Percentiles rank a stretch among this genome's conserved stretches.
phyloP scores from a whole-genome alignment of 2,113 vertebrate species.

The Malurus melanocephalus region DNA sequence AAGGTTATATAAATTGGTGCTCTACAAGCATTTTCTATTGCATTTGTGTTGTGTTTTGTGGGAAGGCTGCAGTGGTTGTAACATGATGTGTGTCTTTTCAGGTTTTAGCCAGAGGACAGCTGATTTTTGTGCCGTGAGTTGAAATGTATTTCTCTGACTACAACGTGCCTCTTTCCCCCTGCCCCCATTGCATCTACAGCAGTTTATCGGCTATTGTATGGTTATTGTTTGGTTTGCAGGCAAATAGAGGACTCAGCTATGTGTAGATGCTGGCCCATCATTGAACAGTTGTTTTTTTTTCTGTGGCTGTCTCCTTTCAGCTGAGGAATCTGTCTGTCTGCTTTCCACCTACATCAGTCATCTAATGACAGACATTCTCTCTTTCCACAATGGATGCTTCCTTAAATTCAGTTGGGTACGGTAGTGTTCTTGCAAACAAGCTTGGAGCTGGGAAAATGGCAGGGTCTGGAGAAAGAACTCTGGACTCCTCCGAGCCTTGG shows the following conservation, averaged over 20 bases:
- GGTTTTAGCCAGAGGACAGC: not conserved
- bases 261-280: not conserved
- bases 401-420: not conserved
- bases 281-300: not conserved
- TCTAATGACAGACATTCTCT: not conserved
- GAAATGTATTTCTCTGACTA: not conserved
- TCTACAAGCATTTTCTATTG: not conserved
- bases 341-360: not conserved
- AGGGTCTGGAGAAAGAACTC: not conserved
- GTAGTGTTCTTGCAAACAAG: not conserved
- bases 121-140: not conserved
- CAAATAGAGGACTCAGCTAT: not conserved
- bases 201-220: not conserved
- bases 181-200: rapidly evolving
- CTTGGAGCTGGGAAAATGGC: not conserved
- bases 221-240: not conserved
- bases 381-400: not conserved
- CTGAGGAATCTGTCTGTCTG: not conserved
- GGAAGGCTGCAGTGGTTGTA: not conserved
- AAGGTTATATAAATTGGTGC: rapidly evolving
- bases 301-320: not conserved
- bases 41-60: not conserved
- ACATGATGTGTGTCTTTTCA: not conserved
- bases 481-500: not conserved
- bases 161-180: not conserved